Percentiles rank a stretch among this genome's conserved stretches.
These are phyloP conservation scores for Menidia menidia DNA, from an alignment of 2,797 vertebrate genomes.

Conservation along the genomic window DNA sequence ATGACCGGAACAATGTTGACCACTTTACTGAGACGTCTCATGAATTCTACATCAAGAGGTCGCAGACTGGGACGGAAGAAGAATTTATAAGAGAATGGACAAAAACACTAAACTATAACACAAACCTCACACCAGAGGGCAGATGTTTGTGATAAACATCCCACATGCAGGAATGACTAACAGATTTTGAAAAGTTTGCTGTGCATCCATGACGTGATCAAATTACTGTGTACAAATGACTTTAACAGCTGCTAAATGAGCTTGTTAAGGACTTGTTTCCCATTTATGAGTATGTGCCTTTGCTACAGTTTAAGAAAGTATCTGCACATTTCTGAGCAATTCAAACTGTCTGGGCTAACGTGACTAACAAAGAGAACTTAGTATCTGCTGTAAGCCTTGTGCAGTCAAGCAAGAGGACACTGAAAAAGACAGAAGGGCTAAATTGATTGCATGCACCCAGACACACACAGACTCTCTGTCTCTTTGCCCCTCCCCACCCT, in stretches of 20 bases:
- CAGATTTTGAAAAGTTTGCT: neutral
- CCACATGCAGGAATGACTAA: slow-evolving; percentile 3
- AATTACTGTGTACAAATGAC: slow-evolving; percentile 4
- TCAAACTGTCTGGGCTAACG: slow-evolving; percentile 9
- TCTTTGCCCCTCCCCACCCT: slow-evolving; percentile 41
- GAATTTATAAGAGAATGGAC: neutral
- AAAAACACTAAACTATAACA: neutral
- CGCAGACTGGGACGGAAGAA: slow-evolving; percentile 84
- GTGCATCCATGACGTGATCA: slow-evolving; percentile 18
- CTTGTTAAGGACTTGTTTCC: neutral
- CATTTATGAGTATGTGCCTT: slow-evolving; percentile 11
- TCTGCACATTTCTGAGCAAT: slow-evolving; percentile 18
- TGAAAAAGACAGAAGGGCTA: slow-evolving; percentile 28
- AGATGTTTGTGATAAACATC: slow-evolving; percentile 18
- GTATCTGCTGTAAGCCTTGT: slow-evolving; percentile 12
- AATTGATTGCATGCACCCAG: slow-evolving; percentile 36
- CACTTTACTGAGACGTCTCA: slow-evolving; percentile 97
- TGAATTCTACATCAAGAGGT: slow-evolving; percentile 96
- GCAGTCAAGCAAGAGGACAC: slow-evolving; percentile 16
- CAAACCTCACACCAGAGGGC: slow-evolving; percentile 62
- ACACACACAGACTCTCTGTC: slow-evolving; percentile 50
- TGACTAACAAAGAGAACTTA: slow-evolving; percentile 13
- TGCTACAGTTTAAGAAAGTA: slow-evolving; percentile 14
- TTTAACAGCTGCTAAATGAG: slow-evolving; percentile 18
- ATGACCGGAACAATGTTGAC: slow-evolving; percentile 98